Evolutionary conservation across 2,797 vertebrate species (phyloP).

Genomic region (Ficedula albicollis): DNA sequence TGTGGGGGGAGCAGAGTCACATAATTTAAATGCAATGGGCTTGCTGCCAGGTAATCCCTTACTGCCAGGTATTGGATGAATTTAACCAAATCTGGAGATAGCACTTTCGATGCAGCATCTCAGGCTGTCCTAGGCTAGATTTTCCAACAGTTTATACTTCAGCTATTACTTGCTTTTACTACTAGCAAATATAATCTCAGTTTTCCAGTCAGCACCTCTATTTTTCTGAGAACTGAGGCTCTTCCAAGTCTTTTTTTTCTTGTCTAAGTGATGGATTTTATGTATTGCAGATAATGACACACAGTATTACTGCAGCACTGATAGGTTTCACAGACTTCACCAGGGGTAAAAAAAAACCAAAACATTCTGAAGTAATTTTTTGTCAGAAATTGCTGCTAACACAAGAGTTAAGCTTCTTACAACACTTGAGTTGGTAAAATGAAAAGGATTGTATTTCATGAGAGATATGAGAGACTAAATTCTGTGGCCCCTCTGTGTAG

Average conservation of each 20-base stretch:
- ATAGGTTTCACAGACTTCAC: not conserved
- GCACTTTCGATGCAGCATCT: not conserved
- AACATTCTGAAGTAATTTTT: not conserved
- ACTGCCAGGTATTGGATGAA: not conserved
- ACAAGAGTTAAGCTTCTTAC: slow-evolving; percentile 5
- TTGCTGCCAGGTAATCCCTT: not conserved
- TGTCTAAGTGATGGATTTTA: not conserved
- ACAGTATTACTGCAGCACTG: not conserved
- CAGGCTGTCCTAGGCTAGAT: not conserved
- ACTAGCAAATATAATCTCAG: not conserved
- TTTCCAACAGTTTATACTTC: not conserved
- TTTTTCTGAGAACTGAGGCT: not conserved
- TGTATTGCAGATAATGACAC: not conserved
- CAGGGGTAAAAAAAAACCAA: not conserved
- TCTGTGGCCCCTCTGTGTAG: accelerated
- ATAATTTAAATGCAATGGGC: not conserved
- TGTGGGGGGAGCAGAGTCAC: not conserved
- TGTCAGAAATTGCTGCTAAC: not conserved
- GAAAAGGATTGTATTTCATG: not conserved
- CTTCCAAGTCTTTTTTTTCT: not conserved
- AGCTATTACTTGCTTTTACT: not conserved
- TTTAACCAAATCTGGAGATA: not conserved
- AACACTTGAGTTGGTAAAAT: not conserved
- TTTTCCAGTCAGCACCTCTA: not conserved
- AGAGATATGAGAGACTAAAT: not conserved